Evolutionary conservation across 2,888 invertebrate species (phyloP).

Genomic region (Brenthis ino): DNA sequence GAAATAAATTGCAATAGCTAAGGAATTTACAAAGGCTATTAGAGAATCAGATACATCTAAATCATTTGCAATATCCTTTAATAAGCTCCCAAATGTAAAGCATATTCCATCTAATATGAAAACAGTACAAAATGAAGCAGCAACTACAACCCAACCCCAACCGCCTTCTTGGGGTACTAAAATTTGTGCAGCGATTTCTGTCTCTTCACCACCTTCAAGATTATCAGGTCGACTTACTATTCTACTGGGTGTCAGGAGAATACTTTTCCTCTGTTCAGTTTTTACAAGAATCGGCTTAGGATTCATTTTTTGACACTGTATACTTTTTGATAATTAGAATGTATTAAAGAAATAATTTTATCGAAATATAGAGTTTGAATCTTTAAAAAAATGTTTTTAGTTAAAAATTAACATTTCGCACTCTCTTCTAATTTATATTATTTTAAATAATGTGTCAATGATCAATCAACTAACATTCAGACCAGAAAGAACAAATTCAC

Average conservation of each 20-base stretch:
- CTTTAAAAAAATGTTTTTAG: background rate
- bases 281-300: constrained; percentile 45
- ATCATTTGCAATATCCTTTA: constrained; percentile 59
- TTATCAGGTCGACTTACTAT: constrained; percentile 52
- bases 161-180: constrained; percentile 68
- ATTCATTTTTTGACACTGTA: constrained; percentile 32
- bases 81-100: constrained; percentile 68
- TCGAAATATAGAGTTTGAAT: background rate
- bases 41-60: constrained; percentile 53
- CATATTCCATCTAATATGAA: constrained; percentile 65
- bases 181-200: constrained; percentile 73
- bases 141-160: constrained; percentile 74
- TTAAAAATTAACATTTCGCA: no score
- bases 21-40: constrained; percentile 64
- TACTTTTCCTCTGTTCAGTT: constrained; percentile 51
- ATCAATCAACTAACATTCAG: no score
- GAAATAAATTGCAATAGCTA: constrained; percentile 66
- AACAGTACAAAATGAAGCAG: constrained; percentile 55
- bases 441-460: no score
- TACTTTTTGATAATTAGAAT: background rate
- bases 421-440: no score
- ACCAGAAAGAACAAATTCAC: no score
- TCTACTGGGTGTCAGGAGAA: constrained; percentile 57
- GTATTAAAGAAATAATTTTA: background rate
- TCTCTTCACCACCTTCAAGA: constrained; percentile 65